Percentiles rank a stretch among this genome's conserved stretches.
Conservation (phyloP, 2,888 invertebrate species). For the Lepidochitona cinerea region DNA sequence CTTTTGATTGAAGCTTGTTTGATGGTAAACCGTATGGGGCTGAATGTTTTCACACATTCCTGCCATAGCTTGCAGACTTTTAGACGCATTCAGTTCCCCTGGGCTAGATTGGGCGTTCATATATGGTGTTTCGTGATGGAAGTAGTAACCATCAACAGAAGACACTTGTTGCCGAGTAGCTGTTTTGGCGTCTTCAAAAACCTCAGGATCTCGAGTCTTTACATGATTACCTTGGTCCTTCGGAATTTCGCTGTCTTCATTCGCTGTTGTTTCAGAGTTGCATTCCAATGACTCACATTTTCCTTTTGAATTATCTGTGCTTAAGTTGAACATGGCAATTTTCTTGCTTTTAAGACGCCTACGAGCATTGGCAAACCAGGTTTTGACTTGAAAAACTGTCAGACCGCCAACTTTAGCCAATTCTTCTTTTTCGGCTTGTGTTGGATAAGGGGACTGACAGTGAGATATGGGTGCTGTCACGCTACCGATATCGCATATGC, state of each 20-base stretch:
- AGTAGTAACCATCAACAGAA: not conserved
- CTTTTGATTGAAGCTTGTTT: no score
- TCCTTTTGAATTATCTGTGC: not conserved
- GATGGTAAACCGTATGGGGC: no score
- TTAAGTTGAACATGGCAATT: not conserved
- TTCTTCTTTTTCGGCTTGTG: constrained; percentile 21
- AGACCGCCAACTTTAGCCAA: constrained; percentile 33
- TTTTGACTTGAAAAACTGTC: constrained; percentile 34
- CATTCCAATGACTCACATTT: not conserved
- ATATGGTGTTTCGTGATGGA: not conserved
- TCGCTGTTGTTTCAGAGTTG: not conserved
- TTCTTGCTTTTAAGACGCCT: constrained; percentile 11
- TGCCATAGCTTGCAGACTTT: constrained; percentile 2
- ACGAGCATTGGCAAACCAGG: constrained; percentile 35
- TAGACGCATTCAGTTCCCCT: not conserved
- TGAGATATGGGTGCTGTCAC: no score
- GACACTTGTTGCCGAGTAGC: not conserved
- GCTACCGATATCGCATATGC: no score
- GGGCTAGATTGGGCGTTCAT: not conserved
- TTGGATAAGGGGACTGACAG: constrained; percentile 36
- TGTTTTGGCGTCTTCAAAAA: not conserved
- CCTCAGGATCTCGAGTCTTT: not conserved
- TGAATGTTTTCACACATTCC: not conserved
- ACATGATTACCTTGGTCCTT: not conserved
- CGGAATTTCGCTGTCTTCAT: not conserved